Evolutionary conservation across 1,140 invertebrate species (phyloP).

Genomic region (Lethrus apterus): DNA sequence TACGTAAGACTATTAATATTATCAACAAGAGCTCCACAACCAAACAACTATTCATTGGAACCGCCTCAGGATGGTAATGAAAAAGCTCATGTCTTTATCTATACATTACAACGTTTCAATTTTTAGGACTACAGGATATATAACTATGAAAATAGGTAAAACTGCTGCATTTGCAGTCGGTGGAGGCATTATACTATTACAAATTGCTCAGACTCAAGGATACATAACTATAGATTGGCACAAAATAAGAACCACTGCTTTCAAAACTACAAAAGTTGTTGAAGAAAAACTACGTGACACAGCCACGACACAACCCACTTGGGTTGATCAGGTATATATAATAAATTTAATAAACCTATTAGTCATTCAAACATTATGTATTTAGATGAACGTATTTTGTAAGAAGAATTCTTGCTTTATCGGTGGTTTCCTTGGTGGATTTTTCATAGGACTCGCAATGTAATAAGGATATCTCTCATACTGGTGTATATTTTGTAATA

Average conservation of each 20-base stretch:
- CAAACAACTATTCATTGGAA: slow-evolving; percentile 7
- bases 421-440: slow-evolving; percentile 16
- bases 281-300: background rate
- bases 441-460: slow-evolving; percentile 13
- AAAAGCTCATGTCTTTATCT: background rate
- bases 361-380: too few species aligned
- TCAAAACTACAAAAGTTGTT: slow-evolving; percentile 4
- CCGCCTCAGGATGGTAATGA: slow-evolving; percentile 10
- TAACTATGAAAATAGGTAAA: slow-evolving; percentile 15
- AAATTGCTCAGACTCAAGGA: slow-evolving; percentile 10
- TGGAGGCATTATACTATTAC: slow-evolving; percentile 11
- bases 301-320: background rate
- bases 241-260: slow-evolving; percentile 2
- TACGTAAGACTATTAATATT: slow-evolving; percentile 1
- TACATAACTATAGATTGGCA: slow-evolving; percentile 17
- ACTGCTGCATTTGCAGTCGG: slow-evolving; percentile 17
- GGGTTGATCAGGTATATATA: slow-evolving; percentile 3
- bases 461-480: too few species aligned
- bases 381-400: slow-evolving; percentile 4
- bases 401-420: slow-evolving; percentile 12
- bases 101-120: background rate
- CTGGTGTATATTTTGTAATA: too few species aligned
- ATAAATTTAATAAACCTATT: too few species aligned
- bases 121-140: slow-evolving; percentile 16
- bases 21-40: slow-evolving; percentile 7